Evolutionary conservation across 2,888 invertebrate species (phyloP).

Genomic region (Crossocerus cetratus): DNA sequence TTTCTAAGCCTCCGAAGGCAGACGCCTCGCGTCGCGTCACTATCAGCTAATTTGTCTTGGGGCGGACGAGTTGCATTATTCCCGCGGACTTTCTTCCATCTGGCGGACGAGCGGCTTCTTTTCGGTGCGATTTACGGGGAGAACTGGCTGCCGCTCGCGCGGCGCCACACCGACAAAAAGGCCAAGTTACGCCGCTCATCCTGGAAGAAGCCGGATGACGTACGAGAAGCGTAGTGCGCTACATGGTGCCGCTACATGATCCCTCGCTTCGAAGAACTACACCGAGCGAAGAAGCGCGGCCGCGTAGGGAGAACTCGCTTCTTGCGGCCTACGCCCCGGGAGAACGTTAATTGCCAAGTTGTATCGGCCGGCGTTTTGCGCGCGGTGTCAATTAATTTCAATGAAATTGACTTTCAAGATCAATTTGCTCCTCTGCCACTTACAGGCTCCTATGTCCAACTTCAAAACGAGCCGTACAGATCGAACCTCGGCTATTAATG

Average conservation of each 20-base stretch:
- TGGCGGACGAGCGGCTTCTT: background rate
- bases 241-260: background rate
- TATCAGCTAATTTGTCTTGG: constrained; percentile 54
- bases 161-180: constrained; percentile 32
- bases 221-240: background rate
- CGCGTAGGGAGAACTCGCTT: background rate
- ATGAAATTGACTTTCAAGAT: too few species aligned
- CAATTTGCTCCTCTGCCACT: too few species aligned
- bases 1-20: constrained; percentile 47
- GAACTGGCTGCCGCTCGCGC: constrained; percentile 17
- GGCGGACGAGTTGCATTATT: constrained; percentile 26
- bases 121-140: constrained; percentile 15
- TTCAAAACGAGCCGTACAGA: too few species aligned
- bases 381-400: too few species aligned
- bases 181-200: background rate
- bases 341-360: background rate
- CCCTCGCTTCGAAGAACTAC: background rate
- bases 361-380: constrained; percentile 5
- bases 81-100: constrained; percentile 38
- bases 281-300: constrained; percentile 2
- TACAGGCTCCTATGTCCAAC: too few species aligned
- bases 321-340: background rate
- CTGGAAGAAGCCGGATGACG: constrained; percentile 2
- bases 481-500: too few species aligned
- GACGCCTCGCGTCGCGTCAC: constrained; percentile 62